Evolutionary conservation across 2,888 invertebrate genomes (phyloP).

Genomic region (Microplitis deprimator): DNA sequence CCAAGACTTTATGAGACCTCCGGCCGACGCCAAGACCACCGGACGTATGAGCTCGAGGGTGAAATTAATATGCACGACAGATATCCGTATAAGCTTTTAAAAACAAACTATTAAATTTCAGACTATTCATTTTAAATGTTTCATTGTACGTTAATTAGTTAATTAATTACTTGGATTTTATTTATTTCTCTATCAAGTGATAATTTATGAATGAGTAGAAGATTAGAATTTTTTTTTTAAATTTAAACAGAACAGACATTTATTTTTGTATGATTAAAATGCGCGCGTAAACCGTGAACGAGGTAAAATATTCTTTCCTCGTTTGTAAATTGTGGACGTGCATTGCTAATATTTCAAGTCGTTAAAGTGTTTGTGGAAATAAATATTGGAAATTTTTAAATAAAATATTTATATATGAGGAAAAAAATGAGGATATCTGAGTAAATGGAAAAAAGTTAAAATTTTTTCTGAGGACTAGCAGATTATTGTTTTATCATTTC

Average conservation of each 20-base stretch:
- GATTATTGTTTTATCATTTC: too few relatives aligned
- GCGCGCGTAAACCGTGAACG: constrained; percentile 35
- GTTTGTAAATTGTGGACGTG: constrained; percentile 47
- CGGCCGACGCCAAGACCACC: constrained; percentile 54
- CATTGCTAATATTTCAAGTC: constrained; percentile 58
- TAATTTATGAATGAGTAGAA: background rate
- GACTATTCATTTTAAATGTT: background rate
- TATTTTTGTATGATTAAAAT: constrained; percentile 38
- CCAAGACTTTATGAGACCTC: constrained; percentile 49
- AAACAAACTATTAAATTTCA: background rate
- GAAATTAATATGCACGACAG: constrained; percentile 43
- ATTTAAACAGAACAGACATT: constrained; percentile 2
- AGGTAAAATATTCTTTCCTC: constrained; percentile 57
- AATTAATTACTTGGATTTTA: background rate
- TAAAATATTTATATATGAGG: constrained; percentile 48
- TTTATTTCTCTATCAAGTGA: background rate
- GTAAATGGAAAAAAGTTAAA: too few relatives aligned
- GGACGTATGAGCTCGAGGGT: constrained; percentile 39
- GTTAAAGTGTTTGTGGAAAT: constrained; percentile 10
- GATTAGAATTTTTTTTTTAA: background rate
- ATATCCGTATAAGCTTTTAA: constrained; percentile 8
- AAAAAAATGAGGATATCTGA: background rate
- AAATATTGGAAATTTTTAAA: background rate
- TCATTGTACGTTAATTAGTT: background rate
- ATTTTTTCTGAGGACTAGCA: too few relatives aligned